Conservation (phyloP, 2,113 vertebrate species). For the Jacana jacana region DNA sequence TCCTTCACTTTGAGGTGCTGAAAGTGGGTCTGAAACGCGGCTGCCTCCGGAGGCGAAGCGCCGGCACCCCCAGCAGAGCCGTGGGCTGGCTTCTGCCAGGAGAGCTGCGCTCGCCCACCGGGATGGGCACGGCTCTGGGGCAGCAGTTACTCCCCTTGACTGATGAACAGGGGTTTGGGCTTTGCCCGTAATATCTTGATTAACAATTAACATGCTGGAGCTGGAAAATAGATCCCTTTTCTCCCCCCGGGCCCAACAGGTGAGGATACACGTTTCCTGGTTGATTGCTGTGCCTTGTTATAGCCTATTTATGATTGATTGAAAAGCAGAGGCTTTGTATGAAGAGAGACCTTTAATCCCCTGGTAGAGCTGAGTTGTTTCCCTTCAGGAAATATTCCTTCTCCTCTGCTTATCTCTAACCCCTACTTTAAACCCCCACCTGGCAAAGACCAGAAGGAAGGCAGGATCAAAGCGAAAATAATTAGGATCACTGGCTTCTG, state of each 20-base stretch:
- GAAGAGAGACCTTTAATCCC: constrained; percentile 51
- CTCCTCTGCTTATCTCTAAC: constrained; percentile 33
- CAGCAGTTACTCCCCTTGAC: not conserved
- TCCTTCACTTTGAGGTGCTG: not conserved
- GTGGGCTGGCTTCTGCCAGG: not conserved
- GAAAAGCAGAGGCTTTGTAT: constrained; percentile 49
- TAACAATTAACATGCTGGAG: not conserved
- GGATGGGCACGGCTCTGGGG: not conserved
- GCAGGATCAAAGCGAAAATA: constrained; percentile 46
- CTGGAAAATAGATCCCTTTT: not conserved
- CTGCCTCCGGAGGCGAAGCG: rapidly evolving
- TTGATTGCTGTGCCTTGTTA: constrained; percentile 38
- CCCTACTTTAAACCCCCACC: not conserved
- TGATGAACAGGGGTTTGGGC: not conserved
- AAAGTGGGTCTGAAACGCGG: not conserved
- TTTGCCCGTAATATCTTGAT: not conserved
- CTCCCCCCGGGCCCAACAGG: not conserved
- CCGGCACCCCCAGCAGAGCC: not conserved
- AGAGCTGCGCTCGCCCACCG: rapidly evolving
- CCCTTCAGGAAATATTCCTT: constrained; percentile 9
- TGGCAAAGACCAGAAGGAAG: constrained; percentile 1
- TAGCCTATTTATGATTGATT: constrained; percentile 10
- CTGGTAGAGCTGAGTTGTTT: constrained; percentile 1
- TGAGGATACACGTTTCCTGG: not conserved
- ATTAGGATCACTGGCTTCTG: constrained; percentile 23